Conservation (phyloP, 2,797 vertebrate species). For the Thalassophryne amazonica region DNA sequence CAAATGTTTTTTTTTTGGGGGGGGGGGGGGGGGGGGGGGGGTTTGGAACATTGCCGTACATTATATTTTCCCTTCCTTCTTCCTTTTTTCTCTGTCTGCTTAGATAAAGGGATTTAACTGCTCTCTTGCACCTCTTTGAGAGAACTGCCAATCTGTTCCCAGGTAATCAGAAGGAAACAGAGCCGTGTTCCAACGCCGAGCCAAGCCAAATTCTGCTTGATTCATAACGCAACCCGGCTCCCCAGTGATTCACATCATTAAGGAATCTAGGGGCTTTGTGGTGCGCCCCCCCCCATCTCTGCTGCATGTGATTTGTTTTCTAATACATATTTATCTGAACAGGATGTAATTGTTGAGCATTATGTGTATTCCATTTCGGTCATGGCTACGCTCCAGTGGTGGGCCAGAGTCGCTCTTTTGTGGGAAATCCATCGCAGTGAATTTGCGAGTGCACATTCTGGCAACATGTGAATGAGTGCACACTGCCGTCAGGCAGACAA, state of each 20-base stretch:
- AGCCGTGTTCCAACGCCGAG: slow-evolving; percentile 51
- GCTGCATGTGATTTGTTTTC: slow-evolving; percentile 43
- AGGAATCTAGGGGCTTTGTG: slow-evolving; percentile 25
- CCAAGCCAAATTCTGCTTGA: slow-evolving; percentile 39
- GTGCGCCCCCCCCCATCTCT: slow-evolving; percentile 1
- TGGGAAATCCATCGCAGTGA: slow-evolving; percentile 55
- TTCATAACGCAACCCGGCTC: slow-evolving; percentile 25
- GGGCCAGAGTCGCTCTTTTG: slow-evolving; percentile 35
- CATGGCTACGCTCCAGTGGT: slow-evolving; percentile 23
- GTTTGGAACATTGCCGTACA: slow-evolving; percentile 56
- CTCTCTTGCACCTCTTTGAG: slow-evolving; percentile 64
- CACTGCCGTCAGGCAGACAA: slow-evolving; percentile 54
- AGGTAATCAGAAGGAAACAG: slow-evolving; percentile 74
- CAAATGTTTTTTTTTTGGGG: slow-evolving; percentile 62
- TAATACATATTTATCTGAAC: slow-evolving; percentile 43
- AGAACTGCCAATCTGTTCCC: slow-evolving; percentile 71
- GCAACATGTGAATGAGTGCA: slow-evolving; percentile 39
- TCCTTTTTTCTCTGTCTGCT: slow-evolving; percentile 29
- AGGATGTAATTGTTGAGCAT: slow-evolving; percentile 21
- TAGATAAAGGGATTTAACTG: slow-evolving; percentile 69
- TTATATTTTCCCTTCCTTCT: slow-evolving; percentile 26
- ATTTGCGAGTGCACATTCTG: slow-evolving; percentile 58
- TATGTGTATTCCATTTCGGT: slow-evolving; percentile 38
- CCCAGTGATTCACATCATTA: slow-evolving; percentile 42
- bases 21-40: slow-evolving; percentile 46